Conservation (phyloP, 2,888 invertebrate genomes). For the Anodontia alba region DNA sequence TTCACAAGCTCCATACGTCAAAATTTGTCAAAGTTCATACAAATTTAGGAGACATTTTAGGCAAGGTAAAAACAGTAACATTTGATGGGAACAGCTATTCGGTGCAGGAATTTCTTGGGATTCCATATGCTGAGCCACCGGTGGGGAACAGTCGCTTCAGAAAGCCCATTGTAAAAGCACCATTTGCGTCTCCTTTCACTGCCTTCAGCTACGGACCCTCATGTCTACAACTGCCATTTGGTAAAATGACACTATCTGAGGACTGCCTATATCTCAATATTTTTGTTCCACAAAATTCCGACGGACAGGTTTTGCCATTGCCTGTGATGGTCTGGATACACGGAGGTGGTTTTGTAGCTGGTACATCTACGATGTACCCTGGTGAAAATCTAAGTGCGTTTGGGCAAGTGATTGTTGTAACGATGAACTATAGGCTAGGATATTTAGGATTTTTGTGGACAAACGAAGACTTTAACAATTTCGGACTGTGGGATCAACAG, state of each 20-base stretch:
- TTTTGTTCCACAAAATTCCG: neutral
- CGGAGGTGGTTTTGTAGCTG: neutral
- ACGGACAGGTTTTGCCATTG: neutral
- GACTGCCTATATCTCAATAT: slow-evolving; percentile 1
- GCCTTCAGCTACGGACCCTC: neutral
- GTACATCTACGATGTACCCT: neutral
- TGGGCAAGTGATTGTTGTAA: neutral
- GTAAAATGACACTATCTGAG: neutral
- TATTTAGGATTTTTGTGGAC: neutral
- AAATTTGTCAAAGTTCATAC: neutral
- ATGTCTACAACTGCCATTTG: neutral
- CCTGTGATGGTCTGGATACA: neutral
- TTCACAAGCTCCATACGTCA: no score
- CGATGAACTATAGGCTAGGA: neutral
- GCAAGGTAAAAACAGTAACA: neutral
- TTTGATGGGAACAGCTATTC: neutral
- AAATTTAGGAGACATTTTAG: neutral
- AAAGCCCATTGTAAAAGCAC: neutral
- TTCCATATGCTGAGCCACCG: slow-evolving; percentile 3
- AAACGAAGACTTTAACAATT: neutral
- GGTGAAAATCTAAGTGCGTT: neutral
- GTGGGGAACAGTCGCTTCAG: neutral
- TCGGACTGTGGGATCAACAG: neutral
- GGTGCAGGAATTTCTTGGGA: neutral
- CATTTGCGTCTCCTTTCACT: neutral